Evolutionary conservation across 2,113 vertebrate species (phyloP).

Genomic region (Litocranius walleri): DNA sequence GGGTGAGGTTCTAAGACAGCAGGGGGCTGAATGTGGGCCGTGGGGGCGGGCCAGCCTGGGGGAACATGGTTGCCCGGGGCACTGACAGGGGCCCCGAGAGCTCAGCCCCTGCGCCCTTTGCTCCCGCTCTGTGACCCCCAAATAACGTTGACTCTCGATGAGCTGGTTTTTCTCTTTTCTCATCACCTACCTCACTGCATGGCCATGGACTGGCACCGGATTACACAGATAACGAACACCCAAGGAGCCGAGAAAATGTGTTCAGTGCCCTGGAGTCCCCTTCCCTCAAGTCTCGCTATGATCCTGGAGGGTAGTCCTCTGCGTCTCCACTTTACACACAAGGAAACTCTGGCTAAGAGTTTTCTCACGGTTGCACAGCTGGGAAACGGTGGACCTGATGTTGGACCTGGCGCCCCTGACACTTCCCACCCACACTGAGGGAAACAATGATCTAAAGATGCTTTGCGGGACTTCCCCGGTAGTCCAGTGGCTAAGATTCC

Average conservation of each 20-base stretch:
- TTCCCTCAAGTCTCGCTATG: rapidly evolving
- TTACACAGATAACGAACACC: rapidly evolving
- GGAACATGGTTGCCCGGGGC: neutral
- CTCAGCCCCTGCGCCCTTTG: rapidly evolving
- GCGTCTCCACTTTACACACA: neutral
- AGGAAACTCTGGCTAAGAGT: neutral
- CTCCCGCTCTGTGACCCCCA: rapidly evolving
- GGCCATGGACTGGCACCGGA: rapidly evolving
- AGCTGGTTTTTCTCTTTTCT: neutral
- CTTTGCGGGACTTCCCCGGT: neutral
- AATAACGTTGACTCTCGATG: no score
- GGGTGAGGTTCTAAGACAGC: neutral
- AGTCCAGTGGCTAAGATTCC: neutral
- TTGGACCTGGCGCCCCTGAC: neutral
- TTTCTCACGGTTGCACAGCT: neutral
- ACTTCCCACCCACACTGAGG: no score
- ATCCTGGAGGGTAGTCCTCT: neutral
- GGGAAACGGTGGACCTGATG: rapidly evolving
- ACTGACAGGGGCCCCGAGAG: rapidly evolving
- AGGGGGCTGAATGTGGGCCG: rapidly evolving
- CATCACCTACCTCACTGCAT: rapidly evolving
- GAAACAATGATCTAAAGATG: rapidly evolving
- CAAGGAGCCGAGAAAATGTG: rapidly evolving
- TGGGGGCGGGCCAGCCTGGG: no score
- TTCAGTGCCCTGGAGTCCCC: neutral